Evolutionary conservation across 1,140 invertebrate genomes (phyloP).

Genomic region (Heliconius himera): DNA sequence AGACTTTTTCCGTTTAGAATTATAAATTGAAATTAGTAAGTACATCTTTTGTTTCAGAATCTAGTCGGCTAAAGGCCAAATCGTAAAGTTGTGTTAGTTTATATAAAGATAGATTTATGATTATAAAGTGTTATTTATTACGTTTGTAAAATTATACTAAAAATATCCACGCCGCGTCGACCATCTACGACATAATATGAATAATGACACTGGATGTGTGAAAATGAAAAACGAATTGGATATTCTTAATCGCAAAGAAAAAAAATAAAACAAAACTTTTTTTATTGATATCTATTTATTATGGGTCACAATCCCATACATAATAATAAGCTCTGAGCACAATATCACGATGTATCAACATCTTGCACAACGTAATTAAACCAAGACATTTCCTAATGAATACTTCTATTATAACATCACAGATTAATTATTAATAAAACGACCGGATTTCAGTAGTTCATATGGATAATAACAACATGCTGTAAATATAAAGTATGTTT

Average conservation of each 20-base stretch:
- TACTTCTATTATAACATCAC: slow-evolving; percentile 67
- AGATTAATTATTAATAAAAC: slow-evolving; percentile 57
- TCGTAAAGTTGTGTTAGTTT: no score
- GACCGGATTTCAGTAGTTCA: slow-evolving; percentile 44
- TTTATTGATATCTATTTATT: slow-evolving; percentile 48
- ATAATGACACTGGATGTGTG: no score
- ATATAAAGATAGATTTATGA: no score
- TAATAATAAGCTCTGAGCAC: slow-evolving; percentile 61
- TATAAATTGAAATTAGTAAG: no score
- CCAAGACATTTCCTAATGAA: slow-evolving; percentile 59
- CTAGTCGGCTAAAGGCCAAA: no score
- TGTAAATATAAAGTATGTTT: neutral
- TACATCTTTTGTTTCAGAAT: no score
- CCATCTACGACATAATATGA: no score
- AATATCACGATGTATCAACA: slow-evolving; percentile 69
- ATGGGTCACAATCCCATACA: slow-evolving; percentile 51
- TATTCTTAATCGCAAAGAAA: neutral
- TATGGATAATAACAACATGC: slow-evolving; percentile 15
- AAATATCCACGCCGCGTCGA: no score
- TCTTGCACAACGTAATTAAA: slow-evolving; percentile 53
- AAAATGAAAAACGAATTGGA: no score
- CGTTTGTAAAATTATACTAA: no score
- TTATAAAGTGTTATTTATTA: no score
- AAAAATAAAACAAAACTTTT: slow-evolving; percentile 30
- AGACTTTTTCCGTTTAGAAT: no score